Evolutionary conservation across 2,888 invertebrate genomes (phyloP).

Genomic region (Oasisia sp.): DNA sequence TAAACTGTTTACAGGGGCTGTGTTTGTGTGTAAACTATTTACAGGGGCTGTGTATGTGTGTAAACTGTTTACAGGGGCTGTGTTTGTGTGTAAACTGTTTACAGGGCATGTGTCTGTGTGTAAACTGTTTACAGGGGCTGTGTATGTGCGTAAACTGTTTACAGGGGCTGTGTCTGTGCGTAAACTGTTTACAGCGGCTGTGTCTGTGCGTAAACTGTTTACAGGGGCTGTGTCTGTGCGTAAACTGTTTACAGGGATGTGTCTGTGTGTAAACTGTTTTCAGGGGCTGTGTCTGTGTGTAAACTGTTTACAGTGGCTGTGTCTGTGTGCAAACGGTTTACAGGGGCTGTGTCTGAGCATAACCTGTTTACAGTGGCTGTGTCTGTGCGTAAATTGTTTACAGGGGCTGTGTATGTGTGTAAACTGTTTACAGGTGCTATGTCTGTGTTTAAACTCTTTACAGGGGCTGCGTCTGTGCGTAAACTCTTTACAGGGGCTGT

Average conservation of each 20-base stretch:
- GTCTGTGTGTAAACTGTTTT: background rate
- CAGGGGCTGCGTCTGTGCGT: background rate
- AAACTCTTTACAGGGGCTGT: background rate
- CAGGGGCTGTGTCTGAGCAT: background rate
- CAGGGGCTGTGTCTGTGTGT: background rate
- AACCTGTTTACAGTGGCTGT: no score
- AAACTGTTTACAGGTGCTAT: background rate
- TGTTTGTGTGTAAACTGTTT: background rate
- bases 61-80: no score
- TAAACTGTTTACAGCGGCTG: background rate
- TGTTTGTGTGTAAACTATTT: no score
- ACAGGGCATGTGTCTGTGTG: background rate
- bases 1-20: background rate
- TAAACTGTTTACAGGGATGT: no score
- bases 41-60: background rate
- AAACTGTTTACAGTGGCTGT: background rate
- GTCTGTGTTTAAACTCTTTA: background rate
- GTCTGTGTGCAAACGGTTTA: no score
- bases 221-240: background rate
- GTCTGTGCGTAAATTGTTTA: background rate
- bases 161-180: background rate
- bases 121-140: background rate
- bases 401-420: background rate
- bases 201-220: background rate
- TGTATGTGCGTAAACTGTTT: background rate